These are phyloP conservation scores for Corythornis cristatus DNA, from an alignment of 2,113 vertebrate species.

Conservation along the genomic window DNA sequence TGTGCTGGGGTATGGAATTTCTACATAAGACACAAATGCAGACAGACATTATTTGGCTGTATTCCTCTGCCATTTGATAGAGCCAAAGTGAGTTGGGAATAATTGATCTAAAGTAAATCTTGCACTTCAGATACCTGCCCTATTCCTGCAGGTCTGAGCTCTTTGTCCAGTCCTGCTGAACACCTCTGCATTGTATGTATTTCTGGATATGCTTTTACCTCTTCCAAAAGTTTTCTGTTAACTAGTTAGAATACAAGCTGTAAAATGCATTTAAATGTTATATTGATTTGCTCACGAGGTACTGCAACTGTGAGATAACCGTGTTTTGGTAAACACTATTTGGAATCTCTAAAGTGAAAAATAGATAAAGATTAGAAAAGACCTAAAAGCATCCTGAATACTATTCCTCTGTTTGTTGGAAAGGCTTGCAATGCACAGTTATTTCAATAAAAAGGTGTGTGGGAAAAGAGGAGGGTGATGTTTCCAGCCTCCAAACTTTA, in stretches of 20 bases:
- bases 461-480: background rate
- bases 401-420: background rate
- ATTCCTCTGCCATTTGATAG: background rate
- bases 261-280: constrained; percentile 18
- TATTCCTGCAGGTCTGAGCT: background rate
- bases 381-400: background rate
- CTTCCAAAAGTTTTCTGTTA: background rate
- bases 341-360: background rate
- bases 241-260: background rate
- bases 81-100: background rate
- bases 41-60: background rate
- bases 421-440: background rate
- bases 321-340: background rate
- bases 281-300: constrained; percentile 16
- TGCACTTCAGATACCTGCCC: background rate
- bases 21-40: background rate
- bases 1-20: background rate
- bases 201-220: background rate
- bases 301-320: background rate
- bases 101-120: background rate
- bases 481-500: background rate
- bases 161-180: background rate
- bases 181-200: background rate
- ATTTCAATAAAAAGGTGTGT: background rate
- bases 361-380: background rate